Conservation (phyloP, 2,888 invertebrate genomes). For the Magallana nippona region DNA sequence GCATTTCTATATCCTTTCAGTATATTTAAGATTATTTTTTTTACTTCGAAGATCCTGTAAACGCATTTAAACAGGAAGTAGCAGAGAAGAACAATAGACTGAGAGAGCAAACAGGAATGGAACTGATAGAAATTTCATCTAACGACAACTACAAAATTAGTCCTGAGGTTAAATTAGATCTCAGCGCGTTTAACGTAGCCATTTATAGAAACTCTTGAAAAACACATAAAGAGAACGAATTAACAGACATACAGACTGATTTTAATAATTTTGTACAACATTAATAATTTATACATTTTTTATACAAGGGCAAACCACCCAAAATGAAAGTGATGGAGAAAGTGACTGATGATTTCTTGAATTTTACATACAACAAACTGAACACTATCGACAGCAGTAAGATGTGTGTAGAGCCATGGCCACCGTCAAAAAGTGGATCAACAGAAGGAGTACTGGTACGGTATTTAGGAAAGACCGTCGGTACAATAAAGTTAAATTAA, state of each 20-base stretch:
- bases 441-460: not conserved
- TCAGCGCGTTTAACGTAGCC: too few species aligned
- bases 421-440: not conserved
- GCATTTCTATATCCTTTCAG: too few species aligned
- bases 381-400: not conserved
- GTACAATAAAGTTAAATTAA: too few species aligned
- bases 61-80: not conserved
- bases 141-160: not conserved
- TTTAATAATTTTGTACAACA: too few species aligned
- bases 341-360: not conserved
- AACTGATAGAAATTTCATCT: not conserved
- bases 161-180: not conserved
- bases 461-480: not conserved
- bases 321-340: not conserved
- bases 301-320: too few species aligned
- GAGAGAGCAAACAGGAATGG: not conserved
- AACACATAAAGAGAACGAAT: too few species aligned
- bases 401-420: slow-evolving; percentile 11
- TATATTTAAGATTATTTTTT: too few species aligned
- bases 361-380: not conserved
- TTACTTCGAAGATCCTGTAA: not conserved
- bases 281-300: too few species aligned
- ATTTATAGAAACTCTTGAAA: too few species aligned
- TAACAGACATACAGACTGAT: too few species aligned
- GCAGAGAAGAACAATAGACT: not conserved